Evolutionary conservation across 2,113 vertebrate genomes (phyloP), one percentile per base, ranked within the genome.

Genomic region (Tragelaphus scriptus): DNA sequence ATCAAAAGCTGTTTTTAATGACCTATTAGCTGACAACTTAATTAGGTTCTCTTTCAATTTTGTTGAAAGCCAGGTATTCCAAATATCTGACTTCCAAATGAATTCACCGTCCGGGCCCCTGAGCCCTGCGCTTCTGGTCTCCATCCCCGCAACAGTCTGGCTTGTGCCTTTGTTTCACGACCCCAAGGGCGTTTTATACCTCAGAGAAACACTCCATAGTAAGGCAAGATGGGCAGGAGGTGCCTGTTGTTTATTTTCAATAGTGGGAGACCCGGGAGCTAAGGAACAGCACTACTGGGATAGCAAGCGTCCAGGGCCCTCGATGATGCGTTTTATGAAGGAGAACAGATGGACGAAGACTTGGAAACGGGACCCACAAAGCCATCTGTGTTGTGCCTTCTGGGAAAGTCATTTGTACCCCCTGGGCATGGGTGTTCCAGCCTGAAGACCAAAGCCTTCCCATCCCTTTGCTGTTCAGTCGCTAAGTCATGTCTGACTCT

Each of bases 41-140:
- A 91, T 88, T 93, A 91, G 79, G 51, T 94, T 91, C 55, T 86
- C 59, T 90, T 93, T 92, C 59, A 81, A 85, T 97, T 94, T 71
- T 93, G 59, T 68, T 90, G 53, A 95, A 96, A 95, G 89, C 47
- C 11, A 97, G 95, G 77, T 91, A 84, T 2, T 61, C 28, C 26
- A 49, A 88, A 91, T 7, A 58, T 53, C 36, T 49, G 80, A 94
- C 51, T 87, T 87, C 44, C 21, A 51, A 11, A 16, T 75, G 63
- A 86, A 84, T 49, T n/a, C 82, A 9, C 51, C 71, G n/a, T n/a
- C 14, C 1, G 26, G 63, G 71, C 30, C 58, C 58, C 13, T 23
- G 55, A 51, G 51, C 2, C 1, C 28, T 2, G 17, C 4, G 1
- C 26, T 85, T 87, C 51, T 30, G 36, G 56, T 32, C n/a, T 23